Evolutionary conservation across 2,888 invertebrate genomes (phyloP).

Genomic region (Anthoptus insignis): DNA sequence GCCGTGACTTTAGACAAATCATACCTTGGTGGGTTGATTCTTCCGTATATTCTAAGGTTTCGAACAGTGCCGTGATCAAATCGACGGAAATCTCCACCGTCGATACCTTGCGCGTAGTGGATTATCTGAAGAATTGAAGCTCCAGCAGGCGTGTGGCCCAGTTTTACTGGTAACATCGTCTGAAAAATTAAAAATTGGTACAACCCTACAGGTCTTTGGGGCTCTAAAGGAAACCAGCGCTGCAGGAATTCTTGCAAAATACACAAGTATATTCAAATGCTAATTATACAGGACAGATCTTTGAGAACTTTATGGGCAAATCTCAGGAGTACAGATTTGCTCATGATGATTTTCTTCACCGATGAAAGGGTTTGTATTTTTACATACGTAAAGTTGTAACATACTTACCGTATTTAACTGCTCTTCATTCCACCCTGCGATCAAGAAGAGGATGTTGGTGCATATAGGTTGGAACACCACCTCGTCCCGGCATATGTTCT

Average conservation of each 20-base stretch:
- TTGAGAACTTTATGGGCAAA: no score
- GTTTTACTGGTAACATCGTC: constrained; percentile 90
- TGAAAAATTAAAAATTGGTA: no score
- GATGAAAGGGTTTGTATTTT: no score
- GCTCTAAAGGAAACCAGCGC: no score
- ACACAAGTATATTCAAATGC: no score
- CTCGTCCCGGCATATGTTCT: constrained; percentile 80
- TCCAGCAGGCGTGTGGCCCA: constrained; percentile 90
- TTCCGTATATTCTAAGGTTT: constrained; percentile 86
- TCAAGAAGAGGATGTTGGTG: constrained; percentile 88
- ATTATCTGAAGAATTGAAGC: constrained; percentile 89
- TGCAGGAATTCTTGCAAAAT: no score
- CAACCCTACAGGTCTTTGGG: no score
- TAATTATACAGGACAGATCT: no score
- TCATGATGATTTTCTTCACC: no score
- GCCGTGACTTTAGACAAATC: constrained; percentile 84
- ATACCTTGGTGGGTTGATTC: constrained; percentile 85
- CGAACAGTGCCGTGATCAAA: constrained; percentile 84
- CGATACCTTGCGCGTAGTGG: constrained; percentile 90
- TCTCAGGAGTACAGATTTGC: no score
- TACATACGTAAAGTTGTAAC: no score
- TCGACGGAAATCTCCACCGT: constrained; percentile 82
- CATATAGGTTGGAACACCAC: constrained; percentile 87
- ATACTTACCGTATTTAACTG: constrained; percentile 84
- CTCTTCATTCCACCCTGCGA: constrained; percentile 87